phyloP scores from a whole-genome alignment of 2,797 vertebrate genomes.

The Austrolebias charrua region DNA sequence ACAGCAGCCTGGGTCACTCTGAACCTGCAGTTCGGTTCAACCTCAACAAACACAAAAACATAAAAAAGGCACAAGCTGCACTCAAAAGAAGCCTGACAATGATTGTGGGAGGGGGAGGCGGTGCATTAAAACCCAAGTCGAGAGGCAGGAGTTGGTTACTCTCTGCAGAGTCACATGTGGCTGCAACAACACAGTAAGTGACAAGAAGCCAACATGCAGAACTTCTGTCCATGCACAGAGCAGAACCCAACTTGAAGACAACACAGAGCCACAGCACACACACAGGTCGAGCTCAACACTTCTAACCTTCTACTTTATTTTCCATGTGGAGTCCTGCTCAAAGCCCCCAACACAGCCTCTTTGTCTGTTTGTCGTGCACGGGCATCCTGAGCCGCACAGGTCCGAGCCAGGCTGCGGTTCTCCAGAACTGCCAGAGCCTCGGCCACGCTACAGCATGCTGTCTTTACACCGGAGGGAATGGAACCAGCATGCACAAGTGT shows the following conservation, averaged over 20 bases:
- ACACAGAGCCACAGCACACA: slow-evolving; percentile 55
- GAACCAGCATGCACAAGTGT: slow-evolving; percentile 18
- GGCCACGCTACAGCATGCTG: slow-evolving; percentile 48
- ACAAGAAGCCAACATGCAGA: slow-evolving; percentile 43
- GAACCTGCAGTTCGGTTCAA: background rate
- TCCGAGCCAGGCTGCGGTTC: slow-evolving; percentile 70
- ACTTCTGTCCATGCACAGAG: slow-evolving; percentile 37
- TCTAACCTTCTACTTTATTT: slow-evolving; percentile 87
- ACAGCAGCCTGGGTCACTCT: slow-evolving; percentile 16
- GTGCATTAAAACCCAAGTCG: slow-evolving; percentile 38
- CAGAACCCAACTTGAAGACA: slow-evolving; percentile 32
- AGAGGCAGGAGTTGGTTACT: slow-evolving; percentile 64
- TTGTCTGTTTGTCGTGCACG: slow-evolving; percentile 80
- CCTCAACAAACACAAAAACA: background rate
- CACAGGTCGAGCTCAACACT: slow-evolving; percentile 59
- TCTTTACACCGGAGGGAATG: slow-evolving; percentile 29
- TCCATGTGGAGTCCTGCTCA: slow-evolving; percentile 83
- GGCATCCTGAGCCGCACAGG: slow-evolving; percentile 78
- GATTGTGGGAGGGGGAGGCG: background rate
- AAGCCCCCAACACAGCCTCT: slow-evolving; percentile 65
- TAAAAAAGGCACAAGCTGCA: background rate
- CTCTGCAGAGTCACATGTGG: slow-evolving; percentile 60
- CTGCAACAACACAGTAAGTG: slow-evolving; percentile 16
- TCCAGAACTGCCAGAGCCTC: slow-evolving; percentile 56
- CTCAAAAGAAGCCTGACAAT: background rate